phyloP scores from a whole-genome alignment of 2,797 vertebrate genomes.

The Mormyrus proboscirostris region DNA sequence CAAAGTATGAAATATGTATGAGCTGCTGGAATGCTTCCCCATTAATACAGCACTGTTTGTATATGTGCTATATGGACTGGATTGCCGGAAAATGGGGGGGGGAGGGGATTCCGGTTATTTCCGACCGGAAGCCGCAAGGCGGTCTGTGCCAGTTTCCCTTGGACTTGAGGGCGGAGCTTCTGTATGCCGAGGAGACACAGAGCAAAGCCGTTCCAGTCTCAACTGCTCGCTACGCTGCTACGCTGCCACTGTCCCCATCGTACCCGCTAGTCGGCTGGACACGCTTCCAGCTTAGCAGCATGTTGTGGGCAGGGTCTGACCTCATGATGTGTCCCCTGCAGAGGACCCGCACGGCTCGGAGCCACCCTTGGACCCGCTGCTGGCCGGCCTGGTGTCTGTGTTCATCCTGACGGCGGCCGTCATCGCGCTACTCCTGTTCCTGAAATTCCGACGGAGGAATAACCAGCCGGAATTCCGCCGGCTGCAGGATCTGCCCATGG shows the following conservation, averaged over 20 bases:
- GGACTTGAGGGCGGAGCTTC: slow-evolving; percentile 19
- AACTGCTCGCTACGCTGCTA: slow-evolving; percentile 21
- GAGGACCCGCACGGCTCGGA: slow-evolving; percentile 20
- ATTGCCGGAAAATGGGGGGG: background rate
- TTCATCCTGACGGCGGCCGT: slow-evolving; percentile 71
- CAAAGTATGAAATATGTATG: background rate
- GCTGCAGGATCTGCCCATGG: slow-evolving; percentile 86
- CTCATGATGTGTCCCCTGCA: background rate
- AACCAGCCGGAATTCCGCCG: slow-evolving; percentile 72
- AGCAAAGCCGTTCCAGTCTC: slow-evolving; percentile 43
- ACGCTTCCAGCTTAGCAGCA: background rate
- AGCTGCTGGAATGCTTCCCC: background rate
- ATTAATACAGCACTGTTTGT: background rate
- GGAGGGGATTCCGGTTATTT: background rate
- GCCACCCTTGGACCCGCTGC: slow-evolving; percentile 64
- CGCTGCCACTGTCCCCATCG: background rate
- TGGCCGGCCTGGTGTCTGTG: slow-evolving; percentile 73
- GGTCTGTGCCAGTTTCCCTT: slow-evolving; percentile 17
- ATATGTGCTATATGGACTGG: background rate
- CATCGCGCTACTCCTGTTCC: slow-evolving; percentile 72
- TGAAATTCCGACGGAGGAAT: slow-evolving; percentile 70
- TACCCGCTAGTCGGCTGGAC: background rate
- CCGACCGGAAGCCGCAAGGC: background rate
- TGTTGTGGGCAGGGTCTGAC: background rate
- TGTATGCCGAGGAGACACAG: slow-evolving; percentile 28